Conservation (phyloP, 2,888 invertebrate genomes). For the Meloe dianella region DNA sequence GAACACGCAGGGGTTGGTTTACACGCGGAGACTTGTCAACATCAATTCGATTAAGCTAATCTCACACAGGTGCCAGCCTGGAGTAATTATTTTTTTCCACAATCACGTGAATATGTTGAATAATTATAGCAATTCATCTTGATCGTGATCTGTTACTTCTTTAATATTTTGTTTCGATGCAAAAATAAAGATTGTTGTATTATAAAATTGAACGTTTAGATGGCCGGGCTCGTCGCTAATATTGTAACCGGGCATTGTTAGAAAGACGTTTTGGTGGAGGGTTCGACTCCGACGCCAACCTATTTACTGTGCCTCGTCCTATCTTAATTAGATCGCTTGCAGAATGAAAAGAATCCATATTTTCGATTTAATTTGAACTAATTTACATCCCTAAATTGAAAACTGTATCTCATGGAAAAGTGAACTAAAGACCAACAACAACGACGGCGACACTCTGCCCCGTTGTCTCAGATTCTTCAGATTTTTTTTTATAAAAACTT, state of each 20-base stretch:
- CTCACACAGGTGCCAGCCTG: constrained; percentile 1
- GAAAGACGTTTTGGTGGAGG: constrained; percentile 28
- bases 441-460: constrained; percentile 2
- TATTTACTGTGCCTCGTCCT: constrained; percentile 53
- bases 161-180: too few relatives aligned
- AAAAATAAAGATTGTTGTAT: background rate
- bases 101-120: background rate
- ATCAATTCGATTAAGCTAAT: constrained; percentile 12
- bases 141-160: too few relatives aligned
- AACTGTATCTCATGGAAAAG: constrained; percentile 45
- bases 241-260: background rate
- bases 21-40: constrained; percentile 15
- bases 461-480: constrained; percentile 34
- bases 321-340: constrained; percentile 59
- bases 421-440: background rate
- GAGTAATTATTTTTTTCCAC: constrained; percentile 1
- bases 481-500: constrained; percentile 36
- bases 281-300: constrained; percentile 39
- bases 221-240: background rate
- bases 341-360: constrained; percentile 59
- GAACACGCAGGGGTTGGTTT: constrained; percentile 16
- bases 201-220: background rate
- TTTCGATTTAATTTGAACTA: constrained; percentile 60
- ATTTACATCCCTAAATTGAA: constrained; percentile 60
- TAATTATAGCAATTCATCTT: background rate